Conservation (phyloP, 2,888 invertebrate genomes). For the Anarsia innoxiella region DNA sequence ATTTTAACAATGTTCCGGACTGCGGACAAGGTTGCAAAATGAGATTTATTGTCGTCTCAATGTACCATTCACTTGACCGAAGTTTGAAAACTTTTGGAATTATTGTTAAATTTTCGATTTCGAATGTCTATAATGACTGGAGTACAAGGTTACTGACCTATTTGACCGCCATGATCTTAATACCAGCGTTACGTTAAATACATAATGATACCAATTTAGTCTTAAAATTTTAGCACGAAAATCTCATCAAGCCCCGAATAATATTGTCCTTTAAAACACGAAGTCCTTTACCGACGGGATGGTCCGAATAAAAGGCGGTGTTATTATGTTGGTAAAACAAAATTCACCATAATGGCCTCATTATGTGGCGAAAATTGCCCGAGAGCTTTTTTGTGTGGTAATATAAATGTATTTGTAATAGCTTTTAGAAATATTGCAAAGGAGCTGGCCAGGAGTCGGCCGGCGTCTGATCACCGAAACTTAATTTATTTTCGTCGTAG, state of each 20-base stretch:
- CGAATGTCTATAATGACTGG: neutral
- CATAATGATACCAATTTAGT: slow-evolving; percentile 67
- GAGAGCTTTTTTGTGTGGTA: slow-evolving; percentile 70
- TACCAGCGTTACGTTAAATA: slow-evolving; percentile 61
- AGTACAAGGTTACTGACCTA: slow-evolving; percentile 34
- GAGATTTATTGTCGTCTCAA: no score
- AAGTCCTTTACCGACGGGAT: slow-evolving; percentile 62
- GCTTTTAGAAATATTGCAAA: slow-evolving; percentile 74
- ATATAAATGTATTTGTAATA: slow-evolving; percentile 76
- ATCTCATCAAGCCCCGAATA: slow-evolving; percentile 67
- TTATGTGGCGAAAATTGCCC: slow-evolving; percentile 75
- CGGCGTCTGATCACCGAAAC: slow-evolving; percentile 70
- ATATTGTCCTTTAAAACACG: slow-evolving; percentile 70
- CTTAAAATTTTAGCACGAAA: slow-evolving; percentile 72
- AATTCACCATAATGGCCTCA: slow-evolving; percentile 74
- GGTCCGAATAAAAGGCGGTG: slow-evolving; percentile 68
- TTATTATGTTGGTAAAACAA: slow-evolving; percentile 76
- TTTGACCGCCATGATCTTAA: slow-evolving; percentile 58
- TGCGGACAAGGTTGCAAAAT: no score
- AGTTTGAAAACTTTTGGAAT: no score
- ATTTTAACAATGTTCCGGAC: no score
- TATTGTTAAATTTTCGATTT: no score
- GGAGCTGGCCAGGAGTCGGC: slow-evolving; percentile 62
- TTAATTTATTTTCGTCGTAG: slow-evolving; percentile 69
- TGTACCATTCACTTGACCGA: no score